phyloP scores from a whole-genome alignment of 2,797 vertebrate species.

The Aratinga solstitialis region DNA sequence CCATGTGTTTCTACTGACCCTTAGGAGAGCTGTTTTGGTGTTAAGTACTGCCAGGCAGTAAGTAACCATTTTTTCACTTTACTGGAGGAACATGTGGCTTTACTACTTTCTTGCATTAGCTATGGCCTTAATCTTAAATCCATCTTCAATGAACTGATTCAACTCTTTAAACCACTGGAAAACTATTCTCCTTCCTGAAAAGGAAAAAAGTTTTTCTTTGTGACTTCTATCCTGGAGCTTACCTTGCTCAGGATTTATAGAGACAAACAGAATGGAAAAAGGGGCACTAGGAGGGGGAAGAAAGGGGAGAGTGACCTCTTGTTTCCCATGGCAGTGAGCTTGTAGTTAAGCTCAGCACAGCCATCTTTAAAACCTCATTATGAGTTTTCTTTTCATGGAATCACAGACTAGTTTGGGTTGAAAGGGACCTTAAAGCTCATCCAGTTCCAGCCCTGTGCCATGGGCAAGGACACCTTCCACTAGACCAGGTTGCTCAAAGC shows the following conservation, averaged over 20 bases:
- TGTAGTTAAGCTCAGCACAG: background rate
- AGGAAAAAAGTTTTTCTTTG: background rate
- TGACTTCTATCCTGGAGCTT: background rate
- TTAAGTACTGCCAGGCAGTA: background rate
- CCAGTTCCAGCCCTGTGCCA: background rate
- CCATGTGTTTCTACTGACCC: background rate
- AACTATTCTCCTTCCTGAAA: background rate
- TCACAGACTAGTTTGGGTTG: background rate
- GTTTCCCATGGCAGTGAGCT: background rate
- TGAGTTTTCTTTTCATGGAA: background rate
- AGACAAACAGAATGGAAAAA: background rate
- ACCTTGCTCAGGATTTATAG: background rate
- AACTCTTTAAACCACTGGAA: background rate
- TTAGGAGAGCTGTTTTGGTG: background rate
- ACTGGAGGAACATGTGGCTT: background rate
- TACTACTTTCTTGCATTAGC: background rate
- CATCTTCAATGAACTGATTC: background rate
- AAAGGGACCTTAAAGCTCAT: background rate
- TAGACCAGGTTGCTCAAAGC: background rate
- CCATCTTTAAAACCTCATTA: background rate
- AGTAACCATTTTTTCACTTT: slow-evolving; percentile 37
- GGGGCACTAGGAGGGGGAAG: background rate
- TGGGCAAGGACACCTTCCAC: background rate
- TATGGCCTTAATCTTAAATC: background rate
- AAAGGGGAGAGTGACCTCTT: background rate